A percentile compares a stretch with the other conserved stretches of the same genome.
Conservation (phyloP, 2,797 vertebrate species). For the Spondyliosoma cantharus region DNA sequence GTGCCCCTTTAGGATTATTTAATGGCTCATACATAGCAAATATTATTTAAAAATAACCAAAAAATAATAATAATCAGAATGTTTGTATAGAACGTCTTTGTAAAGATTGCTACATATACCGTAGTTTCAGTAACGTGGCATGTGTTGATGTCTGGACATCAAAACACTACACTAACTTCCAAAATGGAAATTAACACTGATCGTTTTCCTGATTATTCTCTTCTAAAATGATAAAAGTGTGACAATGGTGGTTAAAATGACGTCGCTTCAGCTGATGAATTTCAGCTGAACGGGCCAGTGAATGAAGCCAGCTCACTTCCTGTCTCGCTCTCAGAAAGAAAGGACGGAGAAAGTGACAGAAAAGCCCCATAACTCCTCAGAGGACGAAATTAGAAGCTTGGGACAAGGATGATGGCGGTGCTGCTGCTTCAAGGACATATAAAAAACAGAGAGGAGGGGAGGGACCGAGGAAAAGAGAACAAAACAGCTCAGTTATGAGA, state of each 20-base stretch:
- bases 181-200: not conserved
- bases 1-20: too few species aligned
- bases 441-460: constrained; percentile 1
- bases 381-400: constrained; percentile 48
- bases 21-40: too few species aligned
- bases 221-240: not conserved
- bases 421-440: constrained; percentile 62
- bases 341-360: constrained; percentile 40
- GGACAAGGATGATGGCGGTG: constrained; percentile 45
- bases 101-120: too few species aligned
- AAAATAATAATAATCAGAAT: too few species aligned
- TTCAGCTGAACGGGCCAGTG: not conserved
- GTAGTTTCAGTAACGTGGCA: not conserved
- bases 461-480: constrained; percentile 54
- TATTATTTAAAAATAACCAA: too few species aligned
- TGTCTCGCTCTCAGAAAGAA: constrained; percentile 12
- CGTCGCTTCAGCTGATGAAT: constrained; percentile 4
- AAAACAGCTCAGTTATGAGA: constrained; percentile 73
- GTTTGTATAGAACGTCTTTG: too few species aligned
- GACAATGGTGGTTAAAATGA: not conserved
- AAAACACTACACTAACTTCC: not conserved
- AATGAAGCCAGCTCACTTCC: not conserved
- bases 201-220: not conserved
- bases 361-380: constrained; percentile 34
- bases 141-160: not conserved